Evolutionary conservation across 2,888 invertebrate species (phyloP), one percentile per base, ranked within the genome.

Genomic region (Pseudococcus jackbeardsleyi): DNA sequence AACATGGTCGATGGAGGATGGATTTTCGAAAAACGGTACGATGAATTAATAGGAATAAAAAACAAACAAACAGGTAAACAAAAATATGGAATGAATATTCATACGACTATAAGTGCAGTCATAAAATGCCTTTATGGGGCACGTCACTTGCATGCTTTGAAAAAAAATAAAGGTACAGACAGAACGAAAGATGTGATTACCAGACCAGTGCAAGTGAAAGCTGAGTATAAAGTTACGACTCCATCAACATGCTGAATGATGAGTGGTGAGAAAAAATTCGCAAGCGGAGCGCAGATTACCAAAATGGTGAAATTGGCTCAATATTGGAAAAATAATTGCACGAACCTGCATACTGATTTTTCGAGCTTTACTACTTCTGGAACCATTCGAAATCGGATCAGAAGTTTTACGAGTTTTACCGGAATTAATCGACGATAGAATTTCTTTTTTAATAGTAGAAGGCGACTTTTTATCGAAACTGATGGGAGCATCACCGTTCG

Each of bases 391-490:
- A 17, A 54, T 54, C 42, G 54, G 86, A n/a, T 87, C 87, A 19
- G 87, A 87, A 9, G 50, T 42, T 39, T 87, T 77, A 22, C 87
- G 87, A 3, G 39, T 54, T 64, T 87, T 87, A 42, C 54, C 50
- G 8, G 50, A 50, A 17, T 79, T 68, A 77, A 87, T 33, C 7
- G 79, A 39, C n/a, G 79, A 79, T n/a, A 79, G 42, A 54, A 87
- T 87, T n/a, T 87, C 87, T 79, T 87, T 87, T 72, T 87, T 87
- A 22, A 87, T 50, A 22, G 87, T 87, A 39, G 54, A 50, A n/a
- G 87, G 87, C 77, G 87, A 87, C 54, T 87, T 87, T 50, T 87
- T 87, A 79, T 87, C 77, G 79, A 87, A 79, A 46, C 26, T 77
- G 48, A 79, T 46, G 39, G 42, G 77, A 48, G 77, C 26, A 50